A percentile compares a stretch with the other conserved stretches of the same genome.
Conservation (phyloP, 2,797 vertebrate species). For the Enteromius viviparus region DNA sequence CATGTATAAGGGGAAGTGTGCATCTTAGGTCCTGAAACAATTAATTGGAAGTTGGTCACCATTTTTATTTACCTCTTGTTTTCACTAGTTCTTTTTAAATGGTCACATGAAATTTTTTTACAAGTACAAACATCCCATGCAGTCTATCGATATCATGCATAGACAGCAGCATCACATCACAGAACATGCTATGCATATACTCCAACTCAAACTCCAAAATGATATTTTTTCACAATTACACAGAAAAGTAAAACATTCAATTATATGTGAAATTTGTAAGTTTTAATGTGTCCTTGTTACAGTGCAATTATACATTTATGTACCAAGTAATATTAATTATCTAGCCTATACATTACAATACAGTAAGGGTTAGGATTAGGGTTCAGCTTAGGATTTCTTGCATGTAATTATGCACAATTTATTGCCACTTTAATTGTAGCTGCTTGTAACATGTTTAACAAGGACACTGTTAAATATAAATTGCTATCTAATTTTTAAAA, state of each 20-base stretch:
- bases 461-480: neutral
- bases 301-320: neutral
- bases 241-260: neutral
- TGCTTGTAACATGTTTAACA: neutral
- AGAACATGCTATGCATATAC: neutral
- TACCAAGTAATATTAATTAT: neutral
- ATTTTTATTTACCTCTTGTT: neutral
- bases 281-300: neutral
- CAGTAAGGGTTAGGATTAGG: neutral
- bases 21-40: neutral
- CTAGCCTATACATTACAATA: neutral
- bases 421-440: neutral
- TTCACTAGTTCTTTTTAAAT: neutral
- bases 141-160: neutral
- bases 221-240: neutral
- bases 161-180: neutral
- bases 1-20: slow-evolving; percentile 1
- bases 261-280: neutral
- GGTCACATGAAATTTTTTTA: slow-evolving; percentile 10
- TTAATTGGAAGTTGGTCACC: slow-evolving; percentile 41
- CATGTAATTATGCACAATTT: neutral
- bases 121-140: neutral
- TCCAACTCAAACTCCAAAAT: neutral
- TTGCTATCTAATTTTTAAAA: neutral
- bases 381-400: neutral